These are phyloP conservation scores for Nothocercus nigrocapillus DNA, from an alignment of 2,113 vertebrate genomes.

Conservation along the genomic window DNA sequence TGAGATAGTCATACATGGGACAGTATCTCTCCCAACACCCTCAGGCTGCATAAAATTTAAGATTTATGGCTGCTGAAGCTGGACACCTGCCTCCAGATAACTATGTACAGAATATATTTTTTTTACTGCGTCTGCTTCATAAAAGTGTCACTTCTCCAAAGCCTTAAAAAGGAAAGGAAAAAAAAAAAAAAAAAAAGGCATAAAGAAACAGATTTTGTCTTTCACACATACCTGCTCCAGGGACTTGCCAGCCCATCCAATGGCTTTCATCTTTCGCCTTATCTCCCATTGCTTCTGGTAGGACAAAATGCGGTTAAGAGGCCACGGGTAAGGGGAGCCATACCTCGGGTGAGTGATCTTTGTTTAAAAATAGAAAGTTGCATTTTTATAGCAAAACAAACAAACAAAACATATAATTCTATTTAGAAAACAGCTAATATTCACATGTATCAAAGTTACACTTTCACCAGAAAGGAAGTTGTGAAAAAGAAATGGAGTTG, in stretches of 20 bases:
- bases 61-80: neutral
- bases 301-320: slow-evolving; percentile 86
- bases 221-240: slow-evolving; percentile 86
- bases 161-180: neutral
- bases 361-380: neutral
- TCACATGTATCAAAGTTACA: neutral
- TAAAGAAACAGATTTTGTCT: neutral
- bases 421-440: neutral
- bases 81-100: neutral
- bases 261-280: slow-evolving; percentile 93
- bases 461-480: neutral
- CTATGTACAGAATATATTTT: neutral
- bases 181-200: neutral
- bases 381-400: neutral
- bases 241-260: slow-evolving; percentile 93
- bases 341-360: slow-evolving; percentile 85
- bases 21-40: neutral
- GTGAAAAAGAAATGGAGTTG: neutral
- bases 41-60: neutral
- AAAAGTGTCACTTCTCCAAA: neutral
- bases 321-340: slow-evolving; percentile 85
- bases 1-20: neutral
- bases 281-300: slow-evolving; percentile 98
- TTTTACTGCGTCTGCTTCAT: neutral
- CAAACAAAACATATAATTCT: neutral